These are phyloP conservation scores for Halcyon smyrnensis DNA, from an alignment of 2,797 vertebrate species.

Conservation along the genomic window DNA sequence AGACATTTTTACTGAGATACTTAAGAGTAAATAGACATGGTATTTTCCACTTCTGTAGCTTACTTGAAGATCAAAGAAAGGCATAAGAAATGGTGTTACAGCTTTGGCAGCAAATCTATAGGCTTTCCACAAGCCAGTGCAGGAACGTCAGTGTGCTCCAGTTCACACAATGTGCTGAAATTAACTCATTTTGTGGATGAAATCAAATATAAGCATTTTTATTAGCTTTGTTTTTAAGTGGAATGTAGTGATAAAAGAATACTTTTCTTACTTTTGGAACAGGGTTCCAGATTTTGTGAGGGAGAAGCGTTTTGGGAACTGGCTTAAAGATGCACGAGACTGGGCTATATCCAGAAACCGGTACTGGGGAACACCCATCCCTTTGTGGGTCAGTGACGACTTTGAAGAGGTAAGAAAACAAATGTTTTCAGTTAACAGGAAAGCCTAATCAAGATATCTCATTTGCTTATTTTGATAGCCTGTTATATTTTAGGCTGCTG, in stretches of 20 bases:
- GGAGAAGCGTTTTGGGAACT: constrained; percentile 97
- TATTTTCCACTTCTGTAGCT: not conserved
- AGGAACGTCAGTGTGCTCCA: not conserved
- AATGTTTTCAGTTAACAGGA: not conserved
- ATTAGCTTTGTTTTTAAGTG: not conserved
- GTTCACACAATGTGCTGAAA: not conserved
- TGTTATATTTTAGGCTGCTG: not conserved
- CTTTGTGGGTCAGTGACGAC: constrained; percentile 95
- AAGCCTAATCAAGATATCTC: not conserved
- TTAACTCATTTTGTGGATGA: not conserved
- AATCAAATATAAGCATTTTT: not conserved
- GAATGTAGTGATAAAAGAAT: rapidly evolving
- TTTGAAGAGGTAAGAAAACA: constrained; percentile 82
- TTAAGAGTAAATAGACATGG: not conserved
- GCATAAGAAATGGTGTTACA: not conserved
- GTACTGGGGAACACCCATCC: constrained; percentile 98
- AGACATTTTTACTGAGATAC: not conserved
- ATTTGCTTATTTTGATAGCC: not conserved
- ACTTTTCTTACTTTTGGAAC: not conserved
- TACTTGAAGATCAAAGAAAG: not conserved
- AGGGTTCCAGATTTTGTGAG: constrained; percentile 97
- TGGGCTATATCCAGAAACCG: constrained; percentile 97
- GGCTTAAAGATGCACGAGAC: constrained; percentile 93
- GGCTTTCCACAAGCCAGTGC: not conserved
- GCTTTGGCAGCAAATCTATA: not conserved